phyloP scores from a whole-genome alignment of 2,888 invertebrate genomes.

The Agrotis clavis region DNA sequence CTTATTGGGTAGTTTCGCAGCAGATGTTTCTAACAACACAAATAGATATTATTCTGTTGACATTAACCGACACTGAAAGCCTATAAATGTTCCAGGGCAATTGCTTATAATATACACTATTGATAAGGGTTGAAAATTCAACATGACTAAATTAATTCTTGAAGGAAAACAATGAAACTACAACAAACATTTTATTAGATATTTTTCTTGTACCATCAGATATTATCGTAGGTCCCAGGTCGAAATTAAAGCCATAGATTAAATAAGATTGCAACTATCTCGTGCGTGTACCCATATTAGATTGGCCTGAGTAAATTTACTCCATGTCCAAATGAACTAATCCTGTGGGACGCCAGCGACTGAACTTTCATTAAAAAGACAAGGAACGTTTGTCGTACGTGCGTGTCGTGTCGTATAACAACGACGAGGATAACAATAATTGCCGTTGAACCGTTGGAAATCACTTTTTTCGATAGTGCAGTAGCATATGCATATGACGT shows the following conservation, averaged over 20 bases:
- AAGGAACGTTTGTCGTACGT: constrained; percentile 68
- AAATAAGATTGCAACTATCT: constrained; percentile 76
- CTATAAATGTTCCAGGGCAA: constrained; percentile 58
- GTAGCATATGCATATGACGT: constrained; percentile 77
- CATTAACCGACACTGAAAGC: constrained; percentile 53
- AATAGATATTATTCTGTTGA: constrained; percentile 34
- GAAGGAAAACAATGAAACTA: constrained; percentile 40
- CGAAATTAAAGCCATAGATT: constrained; percentile 82
- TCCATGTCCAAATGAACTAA: constrained; percentile 84
- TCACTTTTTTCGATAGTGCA: constrained; percentile 69
- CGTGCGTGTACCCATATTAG: constrained; percentile 78
- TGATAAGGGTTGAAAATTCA: constrained; percentile 63
- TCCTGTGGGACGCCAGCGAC: constrained; percentile 76
- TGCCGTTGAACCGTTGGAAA: constrained; percentile 58
- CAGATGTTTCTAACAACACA: constrained; percentile 53
- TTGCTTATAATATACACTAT: constrained; percentile 64
- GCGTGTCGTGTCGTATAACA: constrained; percentile 49
- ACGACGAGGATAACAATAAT: constrained; percentile 58
- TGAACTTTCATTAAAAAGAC: constrained; percentile 80
- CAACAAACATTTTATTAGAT: constrained; percentile 43
- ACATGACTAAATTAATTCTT: constrained; percentile 45
- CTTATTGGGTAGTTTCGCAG: constrained; percentile 45
- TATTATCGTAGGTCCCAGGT: constrained; percentile 65
- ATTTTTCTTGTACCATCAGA: constrained; percentile 55
- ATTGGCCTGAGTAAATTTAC: constrained; percentile 87